Conservation (phyloP, 2,888 invertebrate species). For the Eristalis pertinax region DNA sequence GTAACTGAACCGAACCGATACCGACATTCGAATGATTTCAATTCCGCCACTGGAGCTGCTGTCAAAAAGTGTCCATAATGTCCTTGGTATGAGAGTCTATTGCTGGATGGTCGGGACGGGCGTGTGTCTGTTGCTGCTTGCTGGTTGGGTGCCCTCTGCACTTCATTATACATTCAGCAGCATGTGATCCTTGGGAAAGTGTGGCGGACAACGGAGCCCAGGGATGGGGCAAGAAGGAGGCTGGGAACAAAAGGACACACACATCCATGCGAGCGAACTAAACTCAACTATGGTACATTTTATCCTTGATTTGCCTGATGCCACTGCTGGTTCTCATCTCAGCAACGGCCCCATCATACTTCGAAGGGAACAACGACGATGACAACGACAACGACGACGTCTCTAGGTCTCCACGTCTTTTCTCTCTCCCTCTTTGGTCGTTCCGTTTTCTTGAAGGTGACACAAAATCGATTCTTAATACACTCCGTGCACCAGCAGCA, state of each 20-base stretch:
- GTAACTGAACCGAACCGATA: slow-evolving; percentile 50
- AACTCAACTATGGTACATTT: slow-evolving; percentile 55
- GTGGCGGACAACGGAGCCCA: not conserved
- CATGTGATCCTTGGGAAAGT: slow-evolving; percentile 61
- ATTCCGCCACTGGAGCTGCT: slow-evolving; percentile 48
- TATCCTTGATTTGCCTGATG: slow-evolving; percentile 66
- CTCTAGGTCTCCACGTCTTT: not conserved
- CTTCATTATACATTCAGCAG: slow-evolving; percentile 70
- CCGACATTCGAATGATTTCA: slow-evolving; percentile 63
- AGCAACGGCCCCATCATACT: slow-evolving; percentile 16
- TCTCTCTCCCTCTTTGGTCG: slow-evolving; percentile 9
- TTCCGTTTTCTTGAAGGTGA: slow-evolving; percentile 61
- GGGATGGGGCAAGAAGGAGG: slow-evolving; percentile 10
- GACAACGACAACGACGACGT: slow-evolving; percentile 10
- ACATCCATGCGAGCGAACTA: slow-evolving; percentile 45
- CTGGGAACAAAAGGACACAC: slow-evolving; percentile 66
- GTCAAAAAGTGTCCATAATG: slow-evolving; percentile 69
- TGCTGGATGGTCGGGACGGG: not conserved
- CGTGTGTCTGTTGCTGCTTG: not conserved
- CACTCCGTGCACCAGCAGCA: slow-evolving; percentile 52
- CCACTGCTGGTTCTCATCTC: slow-evolving; percentile 36
- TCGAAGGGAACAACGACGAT: slow-evolving; percentile 18
- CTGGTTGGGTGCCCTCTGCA: slow-evolving; percentile 44
- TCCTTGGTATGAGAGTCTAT: slow-evolving; percentile 29
- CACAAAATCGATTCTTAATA: slow-evolving; percentile 72